Base-by-base conservation (phyloP, 2,888 invertebrate genomes). In the Perizoma affinitatum region DNA sequence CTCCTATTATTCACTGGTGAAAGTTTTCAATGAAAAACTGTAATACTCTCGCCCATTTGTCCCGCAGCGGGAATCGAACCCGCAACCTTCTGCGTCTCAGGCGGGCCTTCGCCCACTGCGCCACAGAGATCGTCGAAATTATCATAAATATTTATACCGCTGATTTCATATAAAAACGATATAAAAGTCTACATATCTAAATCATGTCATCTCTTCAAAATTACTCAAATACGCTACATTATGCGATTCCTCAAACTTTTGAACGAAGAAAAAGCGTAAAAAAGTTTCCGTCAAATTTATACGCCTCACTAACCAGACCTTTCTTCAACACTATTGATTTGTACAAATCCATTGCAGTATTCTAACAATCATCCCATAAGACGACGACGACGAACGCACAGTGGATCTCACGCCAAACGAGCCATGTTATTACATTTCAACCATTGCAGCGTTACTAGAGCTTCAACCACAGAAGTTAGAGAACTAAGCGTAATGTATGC, bases 151-250 rank as follows among this genome's bases (percentile, higher is more conserved):
- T 44, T 11, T 6, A 49, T n/a, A 45, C 45, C 40, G 11, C 38
- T 10, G n/a, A 48, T 54, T 42, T 38, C 4, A 46, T 42, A 54
- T 54, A 62, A 57, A 50, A 50, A 56, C 47, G 51, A 33, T 52
- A 48, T 65, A 54, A 65, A 60, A 58, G 11, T 50, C 11, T 54
- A 38, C 45, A 55, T 58, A n/a, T n/a, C n/a, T n/a, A 59, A 59
- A 56, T 42, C 43, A 52, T 42, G n/a, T 49, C 41, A 48, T 9
- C 42, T 5, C 51, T 63, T 45, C 47, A 50, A 54, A 48, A 45
- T 54, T 38, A 57, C 46, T 57, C 42, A 53, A 56, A 57, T 46
- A n/a, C 34, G 10, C 35, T 58, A 41, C 57, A 60, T 54, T 60
- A 63, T 59, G 45, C 49, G 34, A 22, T 58, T 58, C 42, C 10